Base-by-base conservation (phyloP, 2,888 invertebrate species). In the Sinhomidia bicolor region DNA sequence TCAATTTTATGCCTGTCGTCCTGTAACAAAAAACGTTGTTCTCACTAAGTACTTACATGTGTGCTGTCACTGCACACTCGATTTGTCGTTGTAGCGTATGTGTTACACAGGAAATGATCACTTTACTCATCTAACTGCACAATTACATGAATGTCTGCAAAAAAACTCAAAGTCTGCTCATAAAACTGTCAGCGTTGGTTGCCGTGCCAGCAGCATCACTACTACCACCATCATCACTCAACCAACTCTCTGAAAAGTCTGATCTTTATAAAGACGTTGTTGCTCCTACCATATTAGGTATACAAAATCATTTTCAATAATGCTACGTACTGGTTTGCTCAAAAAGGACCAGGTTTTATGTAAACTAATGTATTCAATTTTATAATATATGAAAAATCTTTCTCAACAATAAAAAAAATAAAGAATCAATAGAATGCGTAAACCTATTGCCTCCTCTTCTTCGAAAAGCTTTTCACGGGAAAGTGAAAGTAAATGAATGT, bases 101-200 rank as follows among this genome's bases (percentile, higher is more conserved):
- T 60, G 57, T 84, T 76, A 84, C 79, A 81, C 82, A 90, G 90
- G 90, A 90, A 89, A 88, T 89, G 88, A 88, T 89, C 90, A 89
- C 90, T 90, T 90, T 88, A 90, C 76, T 51, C 74, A 79, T 71
- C 68, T 79, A 85, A 84, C 54, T 87, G 88, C 80, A 88, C 84
- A 89, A 89, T 87, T 89, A 84, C 71, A 62, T 54, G 60, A 29
- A 76, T 78, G 85, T 85, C 78, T 85, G 78, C 78, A 47, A 68
- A 80, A 78, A 79, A 60, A 78, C 23, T 32, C 29, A 47, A 74
- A 51, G 47, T 74, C 17, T 29, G n/a, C n/a, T 78, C 78, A 78
- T 74, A 78, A 60, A 80, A 14, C 57, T 80, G 78, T 57, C 78
- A 78, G 32, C 23, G 17, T 17, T 41, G 10, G 23, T 36, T 80